These are phyloP conservation scores for Perodicticus potto DNA, from an alignment of 2,797 vertebrate species.

Conservation along the genomic window DNA sequence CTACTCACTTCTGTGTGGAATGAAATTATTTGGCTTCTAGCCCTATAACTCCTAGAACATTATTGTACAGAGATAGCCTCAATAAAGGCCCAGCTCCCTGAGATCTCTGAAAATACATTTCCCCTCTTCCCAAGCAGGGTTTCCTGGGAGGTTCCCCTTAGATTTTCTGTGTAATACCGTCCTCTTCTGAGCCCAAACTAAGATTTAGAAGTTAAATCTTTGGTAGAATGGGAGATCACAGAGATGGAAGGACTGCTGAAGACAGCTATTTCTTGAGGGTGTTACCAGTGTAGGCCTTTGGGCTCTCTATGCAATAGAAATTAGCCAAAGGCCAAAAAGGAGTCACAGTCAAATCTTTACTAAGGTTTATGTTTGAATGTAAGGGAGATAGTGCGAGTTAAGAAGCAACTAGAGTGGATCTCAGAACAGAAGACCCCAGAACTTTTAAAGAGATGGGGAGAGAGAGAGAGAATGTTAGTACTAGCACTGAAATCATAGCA, in stretches of 20 bases:
- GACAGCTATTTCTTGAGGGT: background rate
- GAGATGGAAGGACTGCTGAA: background rate
- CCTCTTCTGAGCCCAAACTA: background rate
- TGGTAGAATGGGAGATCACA: fast-evolving
- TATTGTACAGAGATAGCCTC: background rate
- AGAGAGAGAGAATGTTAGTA: too few relatives aligned
- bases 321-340: too few relatives aligned
- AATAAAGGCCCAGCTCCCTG: background rate
- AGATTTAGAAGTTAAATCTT: background rate
- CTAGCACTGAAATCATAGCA: too few relatives aligned
- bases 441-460: too few relatives aligned
- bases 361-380: too few relatives aligned
- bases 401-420: too few relatives aligned
- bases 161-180: background rate
- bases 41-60: background rate
- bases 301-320: too few relatives aligned
- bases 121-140: background rate
- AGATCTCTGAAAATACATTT: background rate
- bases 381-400: too few relatives aligned
- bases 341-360: too few relatives aligned
- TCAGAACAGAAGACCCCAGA: too few relatives aligned
- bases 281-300: too few relatives aligned
- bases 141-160: background rate
- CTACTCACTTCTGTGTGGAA: background rate
- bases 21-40: background rate